Evolutionary conservation across 2,113 vertebrate genomes (phyloP).

Genomic region (Desmodus rotundus): DNA sequence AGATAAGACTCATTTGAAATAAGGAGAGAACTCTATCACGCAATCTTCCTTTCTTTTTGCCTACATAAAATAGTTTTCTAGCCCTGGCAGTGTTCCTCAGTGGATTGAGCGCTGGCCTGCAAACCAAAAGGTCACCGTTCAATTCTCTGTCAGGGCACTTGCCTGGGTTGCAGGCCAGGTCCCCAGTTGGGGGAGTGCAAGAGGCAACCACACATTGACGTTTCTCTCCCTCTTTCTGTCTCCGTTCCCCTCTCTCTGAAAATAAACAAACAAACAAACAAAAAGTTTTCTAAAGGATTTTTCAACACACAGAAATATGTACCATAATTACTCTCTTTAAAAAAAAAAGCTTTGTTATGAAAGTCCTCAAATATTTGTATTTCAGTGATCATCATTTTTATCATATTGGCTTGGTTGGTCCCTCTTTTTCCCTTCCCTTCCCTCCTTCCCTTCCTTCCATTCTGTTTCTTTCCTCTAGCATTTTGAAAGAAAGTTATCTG

Average conservation of each 20-base stretch:
- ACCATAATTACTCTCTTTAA: not conserved
- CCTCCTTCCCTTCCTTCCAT: not conserved
- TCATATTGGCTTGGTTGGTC: not conserved
- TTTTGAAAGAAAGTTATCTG: not conserved
- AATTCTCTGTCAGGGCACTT: too few relatives aligned
- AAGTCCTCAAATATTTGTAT: constrained; percentile 12
- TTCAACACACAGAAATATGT: not conserved
- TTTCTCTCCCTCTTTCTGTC: too few relatives aligned
- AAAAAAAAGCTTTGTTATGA: not conserved
- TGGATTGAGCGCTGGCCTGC: too few relatives aligned
- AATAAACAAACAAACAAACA: too few relatives aligned
- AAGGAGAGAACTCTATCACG: not conserved
- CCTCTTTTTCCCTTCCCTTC: not conserved
- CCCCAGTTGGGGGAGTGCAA: too few relatives aligned
- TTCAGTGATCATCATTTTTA: not conserved
- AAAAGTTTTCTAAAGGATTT: constrained; percentile 26
- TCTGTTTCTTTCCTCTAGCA: not conserved
- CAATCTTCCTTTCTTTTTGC: not conserved
- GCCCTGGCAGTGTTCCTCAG: too few relatives aligned
- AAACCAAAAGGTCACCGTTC: too few relatives aligned
- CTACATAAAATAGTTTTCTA: constrained; percentile 9
- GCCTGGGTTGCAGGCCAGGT: too few relatives aligned
- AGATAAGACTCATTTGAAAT: constrained; percentile 17
- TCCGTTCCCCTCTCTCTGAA: too few relatives aligned
- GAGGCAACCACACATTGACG: too few relatives aligned